Evolutionary conservation across 1,140 invertebrate genomes (phyloP), one percentile per base, ranked within the genome.

Genomic region (Listronotus bonariensis): DNA sequence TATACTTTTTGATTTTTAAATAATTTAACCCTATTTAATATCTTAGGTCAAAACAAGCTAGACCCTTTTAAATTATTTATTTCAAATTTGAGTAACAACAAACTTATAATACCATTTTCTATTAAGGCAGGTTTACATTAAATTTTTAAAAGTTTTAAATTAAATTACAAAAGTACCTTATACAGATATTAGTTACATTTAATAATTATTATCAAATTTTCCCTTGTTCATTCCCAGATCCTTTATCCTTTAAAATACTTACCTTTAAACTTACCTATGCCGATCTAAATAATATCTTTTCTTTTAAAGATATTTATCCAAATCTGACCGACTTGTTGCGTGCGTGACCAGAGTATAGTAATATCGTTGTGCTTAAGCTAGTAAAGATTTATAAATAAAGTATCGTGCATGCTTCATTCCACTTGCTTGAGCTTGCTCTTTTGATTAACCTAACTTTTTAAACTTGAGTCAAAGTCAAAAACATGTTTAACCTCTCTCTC

Each of bases 141-240:
- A 14, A 38, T 54, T 5, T 12, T 40, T 17, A 32, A 6, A 15
- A 7, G 3, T 26, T 42, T 52, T 60, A 60, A 60, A 60, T 51
- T 12, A 60, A 60, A 52, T 60, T 60, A 60, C 58, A 51, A 11
- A 41, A n/a, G 58, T 60, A 60, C 58, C 58, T 60, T 51, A 31
- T 41, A 42, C 45, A 40, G 18, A 20, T 58, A 58, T 58, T 58
- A 34, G 42, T 58, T 58, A 58, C 15, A 17, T 56, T 32, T 58
- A 41, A 32, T 43, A 15, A 32, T 56, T 17, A 36, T 12, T 53
- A n/a, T 53, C 31, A 11, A 34, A 8, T 1, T 12, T 53, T 32
- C n/a, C 32, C 20, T 53, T 53, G n/a, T 14, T 34, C 51, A 38
- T 53, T 38, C 1, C 20, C 5, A 26, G 20, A 38, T 14, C 34